Percentiles rank a stretch among this genome's conserved stretches.
Conservation (phyloP, 2,797 vertebrate species). For the Aplochiton taeniatus region DNA sequence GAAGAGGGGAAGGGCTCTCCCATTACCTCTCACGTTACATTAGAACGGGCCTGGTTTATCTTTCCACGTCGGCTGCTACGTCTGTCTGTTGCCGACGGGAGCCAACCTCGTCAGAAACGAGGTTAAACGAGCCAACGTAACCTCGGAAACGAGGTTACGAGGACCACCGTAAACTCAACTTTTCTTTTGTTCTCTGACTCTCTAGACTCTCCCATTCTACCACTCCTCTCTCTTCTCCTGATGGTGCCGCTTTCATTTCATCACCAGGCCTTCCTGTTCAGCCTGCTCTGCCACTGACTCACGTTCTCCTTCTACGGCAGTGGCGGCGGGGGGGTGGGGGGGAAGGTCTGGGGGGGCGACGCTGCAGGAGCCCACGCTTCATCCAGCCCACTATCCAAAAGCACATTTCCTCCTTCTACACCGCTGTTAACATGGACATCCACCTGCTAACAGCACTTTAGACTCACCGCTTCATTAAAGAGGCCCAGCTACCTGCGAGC, state of each 20-base stretch:
- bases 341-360: constrained; percentile 12
- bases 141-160: too few species aligned
- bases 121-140: too few species aligned
- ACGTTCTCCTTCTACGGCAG: constrained; percentile 23
- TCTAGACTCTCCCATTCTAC: not conserved
- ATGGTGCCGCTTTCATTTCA: not conserved
- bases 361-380: constrained; percentile 22
- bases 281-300: constrained; percentile 24
- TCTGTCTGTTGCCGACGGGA: too few species aligned
- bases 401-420: constrained; percentile 34
- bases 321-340: too few species aligned
- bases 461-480: constrained; percentile 66
- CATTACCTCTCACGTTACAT: too few species aligned
- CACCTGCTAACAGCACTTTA: constrained; percentile 51
- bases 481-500: constrained; percentile 28
- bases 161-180: too few species aligned
- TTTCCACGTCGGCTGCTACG: too few species aligned
- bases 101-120: too few species aligned
- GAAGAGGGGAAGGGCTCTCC: too few species aligned
- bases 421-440: constrained; percentile 54
- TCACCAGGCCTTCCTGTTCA: too few species aligned
- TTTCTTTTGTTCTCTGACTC: not conserved
- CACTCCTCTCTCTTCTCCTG: not conserved
- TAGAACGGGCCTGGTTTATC: too few species aligned
- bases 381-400: constrained; percentile 27